Conservation (phyloP, 1,140 invertebrate species). For the Pseudoatta argentina region DNA sequence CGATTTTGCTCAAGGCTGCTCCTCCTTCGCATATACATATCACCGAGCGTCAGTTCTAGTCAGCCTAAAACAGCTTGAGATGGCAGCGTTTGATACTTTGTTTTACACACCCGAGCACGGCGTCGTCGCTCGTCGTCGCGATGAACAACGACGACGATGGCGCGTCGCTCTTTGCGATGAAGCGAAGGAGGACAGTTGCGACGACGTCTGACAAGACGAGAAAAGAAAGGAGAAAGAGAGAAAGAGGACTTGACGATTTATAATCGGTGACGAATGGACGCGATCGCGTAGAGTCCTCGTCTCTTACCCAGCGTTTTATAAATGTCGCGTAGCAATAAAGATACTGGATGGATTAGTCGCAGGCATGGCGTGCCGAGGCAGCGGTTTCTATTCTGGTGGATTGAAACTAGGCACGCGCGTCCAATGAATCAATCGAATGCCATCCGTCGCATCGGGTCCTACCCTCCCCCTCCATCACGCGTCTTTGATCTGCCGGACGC, state of each 20-base stretch:
- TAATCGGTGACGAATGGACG: constrained; percentile 76
- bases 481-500: constrained; percentile 62
- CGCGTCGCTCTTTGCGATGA: constrained; percentile 31
- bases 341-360: constrained; percentile 82
- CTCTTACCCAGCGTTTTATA: constrained; percentile 79
- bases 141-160: constrained; percentile 30
- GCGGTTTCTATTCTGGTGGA: constrained; percentile 82
- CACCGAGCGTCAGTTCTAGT: constrained; percentile 14
- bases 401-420: constrained; percentile 81
- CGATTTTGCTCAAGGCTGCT: not conserved
- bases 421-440: constrained; percentile 82
- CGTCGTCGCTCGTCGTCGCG: constrained; percentile 25
- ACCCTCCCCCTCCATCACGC: constrained; percentile 33
- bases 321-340: constrained; percentile 82
- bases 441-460: constrained; percentile 61
- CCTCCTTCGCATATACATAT: not conserved
- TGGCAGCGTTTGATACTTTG: constrained; percentile 41
- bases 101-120: constrained; percentile 32
- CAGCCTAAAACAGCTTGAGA: constrained; percentile 38
- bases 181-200: constrained; percentile 16
- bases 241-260: constrained; percentile 69
- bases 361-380: constrained; percentile 75
- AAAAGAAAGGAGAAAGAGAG: constrained; percentile 8
- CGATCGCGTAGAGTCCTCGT: constrained; percentile 70
- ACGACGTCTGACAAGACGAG: constrained; percentile 10